Evolutionary conservation across 2,113 vertebrate genomes (phyloP).

Genomic region (Neoarius graeffei): DNA sequence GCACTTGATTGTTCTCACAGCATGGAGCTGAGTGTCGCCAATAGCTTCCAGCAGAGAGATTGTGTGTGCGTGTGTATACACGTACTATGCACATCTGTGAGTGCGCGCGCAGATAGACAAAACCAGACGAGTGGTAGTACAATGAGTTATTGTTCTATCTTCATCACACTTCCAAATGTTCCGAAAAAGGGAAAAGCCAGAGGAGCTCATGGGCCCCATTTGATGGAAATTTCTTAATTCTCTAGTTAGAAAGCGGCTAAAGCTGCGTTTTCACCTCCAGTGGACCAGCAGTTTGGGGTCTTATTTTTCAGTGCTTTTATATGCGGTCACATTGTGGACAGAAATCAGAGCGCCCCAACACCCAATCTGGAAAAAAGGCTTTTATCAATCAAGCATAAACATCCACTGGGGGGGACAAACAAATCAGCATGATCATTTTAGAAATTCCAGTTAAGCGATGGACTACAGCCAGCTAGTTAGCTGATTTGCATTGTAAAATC

Average conservation of each 20-base stretch:
- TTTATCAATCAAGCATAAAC: neutral
- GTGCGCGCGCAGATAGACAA: neutral
- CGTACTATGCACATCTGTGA: neutral
- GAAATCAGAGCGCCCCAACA: neutral
- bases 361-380: neutral
- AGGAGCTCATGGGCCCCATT: neutral
- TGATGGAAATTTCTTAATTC: neutral
- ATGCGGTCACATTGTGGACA: neutral
- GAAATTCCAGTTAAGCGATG: neutral
- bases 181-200: neutral
- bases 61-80: neutral
- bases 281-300: neutral
- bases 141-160: constrained; percentile 17
- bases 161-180: constrained; percentile 7
- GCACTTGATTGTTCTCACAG: constrained; percentile 65
- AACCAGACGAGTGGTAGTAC: neutral
- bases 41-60: constrained; percentile 41
- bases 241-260: neutral
- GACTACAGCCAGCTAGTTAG: neutral
- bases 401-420: neutral
- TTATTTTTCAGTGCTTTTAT: neutral
- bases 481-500: constrained; percentile 14
- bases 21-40: constrained; percentile 58
- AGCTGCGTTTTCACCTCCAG: neutral
- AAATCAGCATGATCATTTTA: neutral